Conservation (phyloP, 2,888 invertebrate genomes). For the Tetanocera ferruginea region DNA sequence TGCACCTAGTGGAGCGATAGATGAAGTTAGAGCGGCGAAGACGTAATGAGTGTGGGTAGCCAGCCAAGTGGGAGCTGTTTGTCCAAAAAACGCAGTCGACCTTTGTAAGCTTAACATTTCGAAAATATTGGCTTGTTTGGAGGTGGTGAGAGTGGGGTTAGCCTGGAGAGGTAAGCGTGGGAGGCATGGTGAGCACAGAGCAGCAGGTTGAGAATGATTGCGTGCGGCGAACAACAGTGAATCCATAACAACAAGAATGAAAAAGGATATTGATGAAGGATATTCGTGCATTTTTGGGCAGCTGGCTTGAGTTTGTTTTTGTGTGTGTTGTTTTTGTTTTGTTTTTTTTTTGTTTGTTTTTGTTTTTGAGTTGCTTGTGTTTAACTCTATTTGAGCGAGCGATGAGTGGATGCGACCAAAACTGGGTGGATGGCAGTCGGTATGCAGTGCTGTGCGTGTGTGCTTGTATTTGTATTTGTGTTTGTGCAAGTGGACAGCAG, state of each 20-base stretch:
- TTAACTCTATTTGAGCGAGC: conserved; percentile 41
- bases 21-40: neutral
- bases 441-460: conserved; percentile 25
- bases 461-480: conserved; percentile 42
- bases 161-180: neutral
- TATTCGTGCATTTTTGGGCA: conserved; percentile 49
- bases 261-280: conserved; percentile 66
- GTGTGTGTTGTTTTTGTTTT: neutral
- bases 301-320: conserved; percentile 26
- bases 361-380: conserved; percentile 15
- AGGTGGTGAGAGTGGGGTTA: neutral
- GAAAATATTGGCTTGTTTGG: conserved; percentile 58
- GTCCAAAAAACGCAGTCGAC: conserved; percentile 54
- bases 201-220: conserved; percentile 5
- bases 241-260: conserved; percentile 19
- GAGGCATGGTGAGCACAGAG: neutral
- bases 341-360: conserved; percentile 27
- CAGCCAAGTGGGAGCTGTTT: conserved; percentile 29
- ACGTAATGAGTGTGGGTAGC: neutral
- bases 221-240: conserved; percentile 18
- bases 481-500: conserved; percentile 49
- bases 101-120: conserved; percentile 55
- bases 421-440: neutral
- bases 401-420: conserved; percentile 8
- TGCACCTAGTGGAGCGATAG: neutral